Evolutionary conservation across 2,113 vertebrate species (phyloP), one percentile per base, ranked within the genome.

Genomic region (Chaetodon trifascialis): DNA sequence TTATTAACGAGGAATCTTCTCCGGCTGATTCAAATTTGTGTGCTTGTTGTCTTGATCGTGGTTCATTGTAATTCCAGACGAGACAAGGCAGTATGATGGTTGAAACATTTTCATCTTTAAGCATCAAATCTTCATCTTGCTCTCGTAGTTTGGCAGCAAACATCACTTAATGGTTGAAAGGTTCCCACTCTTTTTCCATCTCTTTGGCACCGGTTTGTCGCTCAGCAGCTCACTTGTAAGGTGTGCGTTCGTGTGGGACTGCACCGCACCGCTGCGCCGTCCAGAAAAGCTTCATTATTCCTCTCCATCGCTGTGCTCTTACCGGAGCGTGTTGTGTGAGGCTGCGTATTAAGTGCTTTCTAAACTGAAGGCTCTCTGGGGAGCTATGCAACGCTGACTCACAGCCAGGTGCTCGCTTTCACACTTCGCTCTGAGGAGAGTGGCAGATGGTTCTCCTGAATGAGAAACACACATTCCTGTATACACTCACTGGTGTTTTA

Each of bases 401-500:
- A 89, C 88, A 87, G 92, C 92, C 91, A 93, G 91, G 90, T 91
- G 90, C 90, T 82, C 60, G 68, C 90, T 83, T 92, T 89, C 90
- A 88, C 83, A 83, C 91, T 80, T 73, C 25, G 54, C 87, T 88
- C 84, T 54, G 64, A 76, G 88, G 68, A 83, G 88, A 91, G 71
- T 81, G 87, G 89, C 93, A 94, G 92, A 93, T 92, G 93, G 91
- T 83, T 86, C 70, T 78, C 38, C 76, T 90, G 90, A 92, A 89
- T 89, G 80, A 86, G 70, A 85, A 79, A 83, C 69, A 80, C 79
- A 69, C 80, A 88, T 79, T 83, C 71, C 67, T 38, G 16, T 44
- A 65, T 11, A 72, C 55, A 77, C 69, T 75, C 64, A 79, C 23
- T 16, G 11, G 42, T 46, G 76, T 74, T 84, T 88, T 56, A 47